These are phyloP conservation scores for Cecropterus lyciades DNA, from an alignment of 1,140 invertebrate species.

Conservation along the genomic window DNA sequence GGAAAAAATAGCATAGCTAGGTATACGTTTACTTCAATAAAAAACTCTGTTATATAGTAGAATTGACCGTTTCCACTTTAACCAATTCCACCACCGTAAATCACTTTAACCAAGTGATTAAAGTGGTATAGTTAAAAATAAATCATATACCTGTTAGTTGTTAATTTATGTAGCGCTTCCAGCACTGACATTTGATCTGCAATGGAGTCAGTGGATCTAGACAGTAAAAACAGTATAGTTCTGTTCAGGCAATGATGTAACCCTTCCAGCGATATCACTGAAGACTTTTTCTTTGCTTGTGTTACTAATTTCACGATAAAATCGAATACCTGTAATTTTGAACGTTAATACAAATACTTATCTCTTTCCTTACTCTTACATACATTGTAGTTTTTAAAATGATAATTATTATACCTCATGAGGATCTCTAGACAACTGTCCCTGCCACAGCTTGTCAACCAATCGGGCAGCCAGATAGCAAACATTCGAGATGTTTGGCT, in stretches of 20 bases:
- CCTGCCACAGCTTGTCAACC: slow-evolving; percentile 99
- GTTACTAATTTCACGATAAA: slow-evolving; percentile 96
- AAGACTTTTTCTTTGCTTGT: slow-evolving; percentile 92
- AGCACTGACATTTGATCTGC: slow-evolving; percentile 96
- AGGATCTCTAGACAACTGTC: slow-evolving; percentile 93
- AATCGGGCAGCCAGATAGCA: slow-evolving; percentile 96
- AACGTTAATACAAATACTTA: not conserved
- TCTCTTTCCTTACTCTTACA: not conserved
- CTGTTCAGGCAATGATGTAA: slow-evolving; percentile 97
- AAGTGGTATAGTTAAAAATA: too few relatives aligned
- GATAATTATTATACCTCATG: slow-evolving; percentile 87
- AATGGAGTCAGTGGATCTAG: slow-evolving; percentile 94
- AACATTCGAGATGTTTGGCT: slow-evolving; percentile 95
- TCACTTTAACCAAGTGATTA: too few relatives aligned
- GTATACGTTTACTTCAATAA: not conserved
- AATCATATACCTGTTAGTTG: slow-evolving; percentile 86
- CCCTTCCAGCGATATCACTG: slow-evolving; percentile 90
- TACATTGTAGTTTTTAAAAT: too few relatives aligned
- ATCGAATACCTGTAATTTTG: slow-evolving; percentile 89
- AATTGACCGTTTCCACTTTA: too few relatives aligned
- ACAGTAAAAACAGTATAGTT: slow-evolving; percentile 96
- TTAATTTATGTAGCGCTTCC: slow-evolving; percentile 96
- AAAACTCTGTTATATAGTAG: too few relatives aligned
- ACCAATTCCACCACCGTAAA: too few relatives aligned
- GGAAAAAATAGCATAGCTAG: not conserved